A percentile compares a stretch with the other conserved stretches of the same genome.
Evolutionary conservation across 2,797 vertebrate species (phyloP).

Genomic region (Tauraco hartlaubi): DNA sequence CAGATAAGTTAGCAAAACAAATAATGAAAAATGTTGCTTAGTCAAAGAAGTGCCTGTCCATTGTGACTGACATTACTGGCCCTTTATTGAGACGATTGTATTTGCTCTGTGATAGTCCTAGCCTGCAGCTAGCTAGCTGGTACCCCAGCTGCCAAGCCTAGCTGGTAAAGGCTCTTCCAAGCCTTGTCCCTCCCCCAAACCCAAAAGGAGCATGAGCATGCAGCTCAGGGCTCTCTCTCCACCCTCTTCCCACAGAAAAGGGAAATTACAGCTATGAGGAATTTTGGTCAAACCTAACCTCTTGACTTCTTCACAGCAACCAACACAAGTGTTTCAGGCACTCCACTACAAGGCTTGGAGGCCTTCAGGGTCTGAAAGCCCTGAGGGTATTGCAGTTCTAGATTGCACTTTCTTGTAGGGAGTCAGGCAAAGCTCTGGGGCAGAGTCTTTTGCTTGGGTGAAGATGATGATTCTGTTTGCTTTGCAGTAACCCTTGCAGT

Average conservation of each 20-base stretch:
- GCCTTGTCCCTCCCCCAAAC: background rate
- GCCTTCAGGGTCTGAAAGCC: background rate
- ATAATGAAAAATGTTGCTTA: background rate
- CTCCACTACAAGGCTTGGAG: background rate
- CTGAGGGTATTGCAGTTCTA: background rate
- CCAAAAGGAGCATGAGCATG: fast-evolving
- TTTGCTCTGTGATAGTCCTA: background rate
- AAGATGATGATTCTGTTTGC: background rate
- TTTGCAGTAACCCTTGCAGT: background rate
- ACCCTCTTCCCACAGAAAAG: fast-evolving
- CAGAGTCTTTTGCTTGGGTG: background rate
- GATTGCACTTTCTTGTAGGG: background rate
- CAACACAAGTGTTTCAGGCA: background rate
- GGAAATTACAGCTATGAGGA: background rate
- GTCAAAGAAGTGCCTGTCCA: background rate
- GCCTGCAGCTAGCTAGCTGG: background rate
- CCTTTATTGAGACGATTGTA: background rate
- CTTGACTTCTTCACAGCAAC: background rate
- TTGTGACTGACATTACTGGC: background rate
- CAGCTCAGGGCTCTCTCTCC: background rate
- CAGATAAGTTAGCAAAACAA: background rate
- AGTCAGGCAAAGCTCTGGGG: background rate
- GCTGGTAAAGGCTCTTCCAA: background rate
- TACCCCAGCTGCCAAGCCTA: background rate
- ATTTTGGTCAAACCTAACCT: background rate